Percentiles rank a stretch among this genome's conserved stretches.
Evolutionary conservation across 2,113 vertebrate genomes (phyloP).

Genomic region (Alectura lathami): DNA sequence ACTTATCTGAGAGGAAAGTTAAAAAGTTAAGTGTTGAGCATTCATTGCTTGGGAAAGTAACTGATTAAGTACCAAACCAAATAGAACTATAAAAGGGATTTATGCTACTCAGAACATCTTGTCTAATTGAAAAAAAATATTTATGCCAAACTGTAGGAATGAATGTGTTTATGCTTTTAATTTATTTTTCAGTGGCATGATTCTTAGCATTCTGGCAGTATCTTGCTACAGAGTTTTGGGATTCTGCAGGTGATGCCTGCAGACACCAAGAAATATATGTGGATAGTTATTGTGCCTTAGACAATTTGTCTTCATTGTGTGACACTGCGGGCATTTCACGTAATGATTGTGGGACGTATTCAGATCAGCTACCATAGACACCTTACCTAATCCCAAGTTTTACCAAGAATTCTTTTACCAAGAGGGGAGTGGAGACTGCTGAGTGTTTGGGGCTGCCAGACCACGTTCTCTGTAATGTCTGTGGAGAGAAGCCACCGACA

Average conservation of each 20-base stretch:
- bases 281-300: not conserved
- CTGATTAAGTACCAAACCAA: conserved; percentile 59
- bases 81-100: conserved; percentile 58
- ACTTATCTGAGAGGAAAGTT: conserved; percentile 55
- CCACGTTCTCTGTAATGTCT: not conserved
- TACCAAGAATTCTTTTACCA: not conserved
- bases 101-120: conserved; percentile 41
- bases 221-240: not conserved
- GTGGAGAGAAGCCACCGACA: not conserved
- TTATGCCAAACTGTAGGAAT: not conserved
- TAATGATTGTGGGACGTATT: not conserved
- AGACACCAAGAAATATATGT: not conserved
- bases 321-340: not conserved
- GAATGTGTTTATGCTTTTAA: conserved; percentile 17
- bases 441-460: not conserved
- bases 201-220: not conserved
- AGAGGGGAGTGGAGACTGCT: not conserved
- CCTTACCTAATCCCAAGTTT: not conserved
- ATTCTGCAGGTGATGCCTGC: not conserved
- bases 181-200: not conserved
- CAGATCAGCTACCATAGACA: not conserved
- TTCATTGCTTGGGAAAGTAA: conserved; percentile 4
- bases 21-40: conserved; percentile 65
- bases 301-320: not conserved
- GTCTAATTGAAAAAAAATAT: conserved; percentile 48